Percentiles rank a stretch among this genome's conserved stretches.
These are phyloP conservation scores for Corythoichthys intestinalis DNA, from an alignment of 2,113 vertebrate genomes.

Conservation along the genomic window DNA sequence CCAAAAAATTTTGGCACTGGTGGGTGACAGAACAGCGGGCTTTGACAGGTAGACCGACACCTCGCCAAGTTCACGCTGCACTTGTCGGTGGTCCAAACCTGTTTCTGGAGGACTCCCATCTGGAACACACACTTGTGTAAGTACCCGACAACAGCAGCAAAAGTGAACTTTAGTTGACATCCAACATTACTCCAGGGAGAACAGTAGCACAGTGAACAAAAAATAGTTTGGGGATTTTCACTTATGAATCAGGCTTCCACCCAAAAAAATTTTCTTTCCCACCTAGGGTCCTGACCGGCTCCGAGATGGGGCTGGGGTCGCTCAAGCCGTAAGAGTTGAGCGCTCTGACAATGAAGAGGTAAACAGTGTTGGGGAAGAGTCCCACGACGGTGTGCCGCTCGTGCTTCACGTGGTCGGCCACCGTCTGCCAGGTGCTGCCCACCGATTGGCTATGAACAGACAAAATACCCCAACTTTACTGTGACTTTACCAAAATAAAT, in stretches of 20 bases:
- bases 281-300: constrained; percentile 88
- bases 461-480: not conserved
- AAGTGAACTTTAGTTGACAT: constrained; percentile 37
- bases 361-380: constrained; percentile 83
- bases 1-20: constrained; percentile 89
- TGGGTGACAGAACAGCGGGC: constrained; percentile 84
- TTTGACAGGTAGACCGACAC: constrained; percentile 86
- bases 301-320: constrained; percentile 87
- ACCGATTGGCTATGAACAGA: constrained; percentile 75
- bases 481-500: not conserved
- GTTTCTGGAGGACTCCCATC: constrained; percentile 89
- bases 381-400: constrained; percentile 83
- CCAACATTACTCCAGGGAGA: constrained; percentile 37
- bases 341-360: constrained; percentile 89
- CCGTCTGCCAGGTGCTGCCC: constrained; percentile 88
- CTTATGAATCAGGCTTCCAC: not conserved
- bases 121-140: constrained; percentile 49
- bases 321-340: constrained; percentile 85
- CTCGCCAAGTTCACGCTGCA: constrained; percentile 90
- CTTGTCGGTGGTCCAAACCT: constrained; percentile 88
- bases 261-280: constrained; percentile 18
- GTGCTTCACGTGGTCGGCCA: constrained; percentile 80
- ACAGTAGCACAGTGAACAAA: constrained; percentile 38
- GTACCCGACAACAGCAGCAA: constrained; percentile 9
- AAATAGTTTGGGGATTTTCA: constrained; percentile 24